These are phyloP conservation scores for Heliconius ethilla DNA, from an alignment of 2,888 invertebrate species.

Conservation along the genomic window DNA sequence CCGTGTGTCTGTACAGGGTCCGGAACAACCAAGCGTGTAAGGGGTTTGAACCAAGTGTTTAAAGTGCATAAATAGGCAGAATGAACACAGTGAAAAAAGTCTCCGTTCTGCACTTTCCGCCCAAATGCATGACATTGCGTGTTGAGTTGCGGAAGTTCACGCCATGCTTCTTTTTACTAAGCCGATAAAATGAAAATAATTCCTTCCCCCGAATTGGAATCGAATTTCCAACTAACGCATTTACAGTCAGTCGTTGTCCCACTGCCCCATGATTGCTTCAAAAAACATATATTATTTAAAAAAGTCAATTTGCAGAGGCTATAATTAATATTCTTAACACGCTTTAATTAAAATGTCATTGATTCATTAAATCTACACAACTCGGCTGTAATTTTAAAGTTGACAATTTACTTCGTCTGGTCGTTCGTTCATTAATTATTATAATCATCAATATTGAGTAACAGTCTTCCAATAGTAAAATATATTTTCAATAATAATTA, in stretches of 20 bases:
- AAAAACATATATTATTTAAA: neutral
- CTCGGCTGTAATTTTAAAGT: slow-evolving; percentile 3
- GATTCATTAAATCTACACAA: slow-evolving; percentile 17
- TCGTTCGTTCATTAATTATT: neutral
- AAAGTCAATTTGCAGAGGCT: neutral
- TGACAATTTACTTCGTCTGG: slow-evolving; percentile 4
- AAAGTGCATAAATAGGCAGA: neutral
- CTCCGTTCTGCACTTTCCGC: neutral
- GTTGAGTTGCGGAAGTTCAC: neutral
- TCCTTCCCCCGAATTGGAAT: neutral
- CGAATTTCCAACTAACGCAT: neutral
- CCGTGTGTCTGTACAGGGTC: too few relatives aligned
- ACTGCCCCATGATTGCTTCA: neutral
- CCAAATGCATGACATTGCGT: neutral
- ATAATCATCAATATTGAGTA: neutral
- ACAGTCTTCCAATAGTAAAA: neutral
- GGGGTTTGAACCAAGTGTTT: too few relatives aligned
- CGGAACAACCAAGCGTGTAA: too few relatives aligned
- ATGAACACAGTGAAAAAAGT: neutral
- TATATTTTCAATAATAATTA: neutral
- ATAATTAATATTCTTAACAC: slow-evolving; percentile 8
- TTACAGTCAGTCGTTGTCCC: neutral
- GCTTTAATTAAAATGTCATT: slow-evolving; percentile 6
- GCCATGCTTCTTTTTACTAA: neutral
- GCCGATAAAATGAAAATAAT: neutral